Base-by-base conservation (phyloP, 1,140 invertebrate species). In the Anagrus nilaparvatae region DNA sequence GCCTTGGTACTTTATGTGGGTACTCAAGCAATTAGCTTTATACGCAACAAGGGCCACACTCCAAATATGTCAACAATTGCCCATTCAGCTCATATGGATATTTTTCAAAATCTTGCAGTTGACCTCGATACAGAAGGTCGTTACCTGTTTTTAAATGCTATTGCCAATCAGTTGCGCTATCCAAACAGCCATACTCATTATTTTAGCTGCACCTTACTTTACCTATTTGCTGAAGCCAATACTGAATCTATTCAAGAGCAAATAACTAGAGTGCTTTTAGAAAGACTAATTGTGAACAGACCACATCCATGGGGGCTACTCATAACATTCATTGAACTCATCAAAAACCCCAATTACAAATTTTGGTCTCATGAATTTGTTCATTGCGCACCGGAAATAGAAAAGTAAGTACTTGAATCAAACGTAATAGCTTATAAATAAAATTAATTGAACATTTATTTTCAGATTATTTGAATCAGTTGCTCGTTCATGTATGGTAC, bases 341-440 rank as follows among this genome's bases (percentile, higher is more conserved):
- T 99, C 53, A 97, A 97, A 60, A 99, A 99, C 71, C 90, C 89
- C 9, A 83, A 81, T n/a, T 99, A 97, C 71, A 96, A 97, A 66
- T 99, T 99, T 67, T 99, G 95, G 95, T 81, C 83, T 38, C 94
- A 99, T 60, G 94, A 99, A 50, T 99, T 99, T 73, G 95, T 99
- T 0, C 88, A 94, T 60, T 99, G 95, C 71, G 94, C 95, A 19
- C 93, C 94, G 7, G 96, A 99, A 72, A 97, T 98, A 60, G 91
- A 96, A 71, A 97, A 97, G 87, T 92, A 70, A 76, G 78, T 74
- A 12, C 20, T 40, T 23, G 38, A 7, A n/a, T n/a, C n/a, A n/a
- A n/a, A n/a, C n/a, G n/a, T n/a, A n/a, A n/a, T n/a, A n/a, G n/a
- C n/a, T n/a, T 7, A 27, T 27, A 6, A 8, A 27, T 38, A 19